Conservation (phyloP, 2,888 invertebrate genomes). For the Piscicola geometra region DNA sequence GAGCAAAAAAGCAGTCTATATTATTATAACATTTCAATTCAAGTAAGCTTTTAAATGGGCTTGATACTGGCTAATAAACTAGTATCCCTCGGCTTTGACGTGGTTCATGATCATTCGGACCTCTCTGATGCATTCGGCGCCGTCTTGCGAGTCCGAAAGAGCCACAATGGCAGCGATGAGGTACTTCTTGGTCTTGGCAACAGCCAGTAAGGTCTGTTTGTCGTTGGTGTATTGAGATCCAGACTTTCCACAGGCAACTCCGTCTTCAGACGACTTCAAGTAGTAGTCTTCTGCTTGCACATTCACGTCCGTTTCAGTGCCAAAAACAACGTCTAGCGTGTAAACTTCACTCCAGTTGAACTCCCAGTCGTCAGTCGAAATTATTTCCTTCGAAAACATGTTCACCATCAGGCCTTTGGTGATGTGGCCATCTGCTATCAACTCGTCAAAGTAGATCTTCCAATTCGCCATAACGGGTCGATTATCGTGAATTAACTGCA, state of each 20-base stretch:
- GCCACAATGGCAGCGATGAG: slow-evolving; percentile 37
- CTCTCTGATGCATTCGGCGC: slow-evolving; percentile 36
- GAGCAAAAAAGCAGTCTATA: too few species aligned
- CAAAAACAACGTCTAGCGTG: slow-evolving; percentile 8
- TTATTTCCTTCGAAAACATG: slow-evolving; percentile 15
- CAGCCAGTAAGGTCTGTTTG: slow-evolving; percentile 20
- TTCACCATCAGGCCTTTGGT: slow-evolving; percentile 27
- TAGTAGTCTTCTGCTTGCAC: slow-evolving; percentile 17
- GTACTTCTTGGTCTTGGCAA: slow-evolving; percentile 40
- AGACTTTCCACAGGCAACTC: slow-evolving; percentile 1
- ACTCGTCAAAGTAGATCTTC: slow-evolving; percentile 20
- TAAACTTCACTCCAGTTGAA: slow-evolving; percentile 28
- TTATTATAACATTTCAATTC: too few species aligned
- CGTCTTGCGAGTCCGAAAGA: neutral
- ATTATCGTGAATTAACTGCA: slow-evolving; percentile 28
- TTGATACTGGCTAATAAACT: too few species aligned
- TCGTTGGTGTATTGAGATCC: neutral
- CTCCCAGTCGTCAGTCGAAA: slow-evolving; percentile 15
- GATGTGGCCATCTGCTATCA: slow-evolving; percentile 6
- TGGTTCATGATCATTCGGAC: slow-evolving; percentile 40
- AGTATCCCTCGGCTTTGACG: slow-evolving; percentile 40
- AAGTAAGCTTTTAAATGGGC: too few species aligned
- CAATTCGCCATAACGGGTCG: slow-evolving; percentile 19
- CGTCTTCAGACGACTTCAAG: neutral
- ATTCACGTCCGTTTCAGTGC: neutral